A percentile compares a stretch with the other conserved stretches of the same genome.
Evolutionary conservation across 2,113 vertebrate species (phyloP).

Genomic region (Anser cygnoides): DNA sequence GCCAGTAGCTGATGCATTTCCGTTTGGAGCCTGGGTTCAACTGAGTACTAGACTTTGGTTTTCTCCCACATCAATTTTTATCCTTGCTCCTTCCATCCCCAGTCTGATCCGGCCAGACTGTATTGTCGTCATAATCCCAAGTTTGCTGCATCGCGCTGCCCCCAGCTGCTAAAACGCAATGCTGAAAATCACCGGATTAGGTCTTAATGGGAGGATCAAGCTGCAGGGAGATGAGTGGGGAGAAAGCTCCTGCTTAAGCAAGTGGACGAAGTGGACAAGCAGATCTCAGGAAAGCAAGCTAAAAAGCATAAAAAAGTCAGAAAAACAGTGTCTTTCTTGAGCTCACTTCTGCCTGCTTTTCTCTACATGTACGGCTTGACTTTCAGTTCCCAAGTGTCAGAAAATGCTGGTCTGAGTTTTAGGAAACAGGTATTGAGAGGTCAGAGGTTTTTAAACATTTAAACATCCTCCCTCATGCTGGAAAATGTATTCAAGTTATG

Average conservation of each 20-base stretch:
- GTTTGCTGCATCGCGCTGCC: background rate
- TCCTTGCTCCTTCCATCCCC: background rate
- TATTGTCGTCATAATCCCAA: slow-evolving; percentile 16
- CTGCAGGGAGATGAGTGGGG: background rate
- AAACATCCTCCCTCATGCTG: accelerated
- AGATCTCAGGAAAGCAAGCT: background rate
- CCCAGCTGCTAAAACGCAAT: background rate
- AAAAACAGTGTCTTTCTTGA: background rate
- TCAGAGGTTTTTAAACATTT: background rate
- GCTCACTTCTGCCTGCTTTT: background rate
- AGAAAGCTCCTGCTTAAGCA: background rate
- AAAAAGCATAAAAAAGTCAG: background rate
- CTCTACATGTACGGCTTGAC: background rate
- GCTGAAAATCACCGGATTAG: slow-evolving; percentile 20
- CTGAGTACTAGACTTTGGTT: background rate
- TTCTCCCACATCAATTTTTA: background rate
- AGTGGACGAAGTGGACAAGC: background rate
- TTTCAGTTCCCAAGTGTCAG: background rate
- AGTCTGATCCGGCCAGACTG: background rate
- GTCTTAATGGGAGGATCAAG: slow-evolving; percentile 57
- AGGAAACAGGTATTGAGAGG: background rate
- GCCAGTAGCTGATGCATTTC: background rate
- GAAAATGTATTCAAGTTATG: background rate
- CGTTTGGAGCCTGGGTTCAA: background rate
- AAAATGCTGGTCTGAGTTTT: background rate